A percentile compares a stretch with the other conserved stretches of the same genome.
Evolutionary conservation across 2,888 invertebrate species (phyloP).

Genomic region (Nephrotoma guestfalica): DNA sequence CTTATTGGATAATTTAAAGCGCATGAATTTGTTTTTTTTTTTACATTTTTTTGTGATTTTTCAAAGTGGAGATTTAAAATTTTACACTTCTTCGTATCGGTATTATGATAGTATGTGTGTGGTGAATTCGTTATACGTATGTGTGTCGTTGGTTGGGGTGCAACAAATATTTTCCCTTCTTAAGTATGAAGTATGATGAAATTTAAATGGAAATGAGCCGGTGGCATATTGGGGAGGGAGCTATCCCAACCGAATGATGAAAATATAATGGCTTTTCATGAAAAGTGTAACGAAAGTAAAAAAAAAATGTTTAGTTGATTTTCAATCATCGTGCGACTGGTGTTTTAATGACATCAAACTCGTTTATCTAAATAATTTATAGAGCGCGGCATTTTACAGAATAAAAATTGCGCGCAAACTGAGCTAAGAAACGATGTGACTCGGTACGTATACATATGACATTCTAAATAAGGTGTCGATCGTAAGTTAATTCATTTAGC

Average conservation of each 20-base stretch:
- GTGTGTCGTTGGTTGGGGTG: background rate
- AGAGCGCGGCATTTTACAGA: background rate
- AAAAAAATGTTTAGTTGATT: background rate
- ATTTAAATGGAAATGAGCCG: background rate
- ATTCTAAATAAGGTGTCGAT: background rate
- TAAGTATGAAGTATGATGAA: background rate
- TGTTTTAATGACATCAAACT: background rate
- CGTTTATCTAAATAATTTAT: background rate
- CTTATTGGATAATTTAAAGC: constrained; percentile 2
- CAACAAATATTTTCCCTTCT: background rate
- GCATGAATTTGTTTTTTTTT: background rate
- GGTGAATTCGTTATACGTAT: background rate
- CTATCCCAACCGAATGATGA: background rate
- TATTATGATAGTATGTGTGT: background rate
- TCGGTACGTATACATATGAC: too few species aligned
- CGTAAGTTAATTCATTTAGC: background rate
- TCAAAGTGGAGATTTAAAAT: background rate
- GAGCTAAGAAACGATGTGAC: too few species aligned
- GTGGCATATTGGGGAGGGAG: background rate
- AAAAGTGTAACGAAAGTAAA: background rate
- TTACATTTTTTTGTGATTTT: background rate
- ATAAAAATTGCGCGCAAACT: background rate
- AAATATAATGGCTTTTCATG: background rate
- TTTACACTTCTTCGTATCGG: background rate
- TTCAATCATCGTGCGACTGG: background rate